Percentiles rank a stretch among this genome's conserved stretches.
These are phyloP conservation scores for Nesoenas mayeri DNA, from an alignment of 2,113 vertebrate species.

Conservation along the genomic window DNA sequence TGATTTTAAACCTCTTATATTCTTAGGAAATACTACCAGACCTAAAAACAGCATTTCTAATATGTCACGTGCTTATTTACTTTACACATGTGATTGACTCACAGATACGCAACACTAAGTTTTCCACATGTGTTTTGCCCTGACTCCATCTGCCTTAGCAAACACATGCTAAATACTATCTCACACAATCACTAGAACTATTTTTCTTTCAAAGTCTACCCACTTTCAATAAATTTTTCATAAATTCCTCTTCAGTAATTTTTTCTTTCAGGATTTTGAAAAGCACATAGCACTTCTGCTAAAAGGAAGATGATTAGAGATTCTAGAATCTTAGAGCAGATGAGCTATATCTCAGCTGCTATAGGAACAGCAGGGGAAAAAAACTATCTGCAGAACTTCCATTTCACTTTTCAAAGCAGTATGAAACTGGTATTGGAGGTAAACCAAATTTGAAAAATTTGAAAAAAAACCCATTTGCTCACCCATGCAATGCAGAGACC, in stretches of 20 bases:
- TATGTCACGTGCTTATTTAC: background rate
- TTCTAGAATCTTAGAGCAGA: background rate
- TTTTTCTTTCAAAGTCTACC: background rate
- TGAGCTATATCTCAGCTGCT: background rate
- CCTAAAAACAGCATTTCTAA: background rate
- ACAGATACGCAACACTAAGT: accelerated
- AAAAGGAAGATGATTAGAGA: background rate
- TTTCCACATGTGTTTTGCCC: background rate
- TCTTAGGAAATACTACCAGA: background rate
- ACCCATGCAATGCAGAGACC: background rate
- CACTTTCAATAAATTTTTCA: background rate
- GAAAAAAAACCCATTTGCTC: background rate
- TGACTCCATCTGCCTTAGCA: background rate
- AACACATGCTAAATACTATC: background rate
- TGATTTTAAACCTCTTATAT: background rate
- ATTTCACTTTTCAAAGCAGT: background rate
- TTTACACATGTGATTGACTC: background rate
- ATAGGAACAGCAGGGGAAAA: background rate
- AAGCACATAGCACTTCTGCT: background rate
- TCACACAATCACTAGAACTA: background rate
- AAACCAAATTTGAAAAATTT: background rate
- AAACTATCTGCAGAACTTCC: background rate
- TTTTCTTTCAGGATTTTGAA: background rate
- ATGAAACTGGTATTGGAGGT: background rate
- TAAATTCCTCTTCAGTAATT: background rate